A percentile compares a stretch with the other conserved stretches of the same genome.
phyloP scores from a whole-genome alignment of 2,113 vertebrate genomes.

The Centropus bengalensis region DNA sequence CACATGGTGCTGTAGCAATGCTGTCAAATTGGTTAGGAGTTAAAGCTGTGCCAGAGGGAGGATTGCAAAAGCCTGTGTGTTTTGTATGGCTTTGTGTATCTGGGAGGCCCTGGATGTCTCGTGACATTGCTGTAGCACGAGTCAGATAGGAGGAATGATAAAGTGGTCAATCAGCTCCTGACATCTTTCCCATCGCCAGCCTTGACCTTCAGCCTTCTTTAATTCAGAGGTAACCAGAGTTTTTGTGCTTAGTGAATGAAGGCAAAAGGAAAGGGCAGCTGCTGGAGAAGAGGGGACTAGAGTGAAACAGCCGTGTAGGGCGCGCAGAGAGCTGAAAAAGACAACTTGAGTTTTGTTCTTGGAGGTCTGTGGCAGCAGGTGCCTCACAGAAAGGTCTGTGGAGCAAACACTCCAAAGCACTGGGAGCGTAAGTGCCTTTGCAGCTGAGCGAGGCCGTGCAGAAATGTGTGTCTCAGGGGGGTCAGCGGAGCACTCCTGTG shows the following conservation, averaged over 20 bases:
- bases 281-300: neutral
- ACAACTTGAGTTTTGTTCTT: neutral
- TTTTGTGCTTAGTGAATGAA: neutral
- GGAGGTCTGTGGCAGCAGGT: neutral
- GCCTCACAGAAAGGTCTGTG: neutral
- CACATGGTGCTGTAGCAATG: neutral
- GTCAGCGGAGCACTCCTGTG: neutral
- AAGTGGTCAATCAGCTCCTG: neutral
- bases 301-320: neutral
- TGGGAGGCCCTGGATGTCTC: neutral
- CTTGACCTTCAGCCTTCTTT: neutral
- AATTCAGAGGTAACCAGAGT: neutral
- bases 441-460: neutral
- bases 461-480: neutral
- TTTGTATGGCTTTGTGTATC: neutral
- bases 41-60: neutral
- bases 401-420: neutral
- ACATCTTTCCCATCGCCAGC: neutral
- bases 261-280: neutral
- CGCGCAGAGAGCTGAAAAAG: neutral
- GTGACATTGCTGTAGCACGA: neutral
- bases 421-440: neutral
- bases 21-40: conserved; percentile 11
- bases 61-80: neutral
- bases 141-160: neutral